Base-by-base conservation (phyloP, 2,888 invertebrate species). In the Lochmaea capreae region DNA sequence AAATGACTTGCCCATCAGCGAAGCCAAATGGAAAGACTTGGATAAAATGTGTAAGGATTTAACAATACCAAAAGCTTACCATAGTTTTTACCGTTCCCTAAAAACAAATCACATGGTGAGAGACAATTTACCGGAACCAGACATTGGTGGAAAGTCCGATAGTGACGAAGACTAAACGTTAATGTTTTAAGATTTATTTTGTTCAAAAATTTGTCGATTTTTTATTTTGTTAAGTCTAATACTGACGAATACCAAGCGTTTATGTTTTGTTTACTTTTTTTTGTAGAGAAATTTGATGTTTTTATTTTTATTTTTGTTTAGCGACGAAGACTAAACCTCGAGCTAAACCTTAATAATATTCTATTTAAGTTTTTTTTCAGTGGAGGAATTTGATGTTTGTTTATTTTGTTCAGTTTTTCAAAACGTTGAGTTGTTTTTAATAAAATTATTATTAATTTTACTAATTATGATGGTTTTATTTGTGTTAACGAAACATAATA, bases 61-160 rank as follows among this genome's bases (percentile, higher is more conserved):
- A 52, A 77, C 78, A 49, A 79, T 79, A 65, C 73, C 77, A 54
- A 72, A 72, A 75, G 76, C 72, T 0, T 73, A 78, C 72, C 77
- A 74, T 68, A 49, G 49, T 57, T 77, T 76, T 67, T 77, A 77
- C 57, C 1, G 43, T 14, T 63, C 72, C 33, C 58, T 77, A 43
- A 76, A 76, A 74, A 58, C 54, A 65, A 74, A 66, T 62, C 61
- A 18, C 26, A 52, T n/a, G 46, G 61, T 69, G 46, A 62, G 69
- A 49, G 69, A 69, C 52, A 62, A 52, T 61, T 52, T 62, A 49
- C 62, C 69, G 62, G 16, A 69, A 62, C 69, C 69, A 46, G 69
- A 69, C 42, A 62, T 62, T 69, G 59, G 22, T 59, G 62, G 52
- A 52, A 52, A 69, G 39, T 62, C 54, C 43, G 69, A 43, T 26